These are phyloP conservation scores for Xenops minutus DNA, from an alignment of 2,797 vertebrate species.

Conservation along the genomic window DNA sequence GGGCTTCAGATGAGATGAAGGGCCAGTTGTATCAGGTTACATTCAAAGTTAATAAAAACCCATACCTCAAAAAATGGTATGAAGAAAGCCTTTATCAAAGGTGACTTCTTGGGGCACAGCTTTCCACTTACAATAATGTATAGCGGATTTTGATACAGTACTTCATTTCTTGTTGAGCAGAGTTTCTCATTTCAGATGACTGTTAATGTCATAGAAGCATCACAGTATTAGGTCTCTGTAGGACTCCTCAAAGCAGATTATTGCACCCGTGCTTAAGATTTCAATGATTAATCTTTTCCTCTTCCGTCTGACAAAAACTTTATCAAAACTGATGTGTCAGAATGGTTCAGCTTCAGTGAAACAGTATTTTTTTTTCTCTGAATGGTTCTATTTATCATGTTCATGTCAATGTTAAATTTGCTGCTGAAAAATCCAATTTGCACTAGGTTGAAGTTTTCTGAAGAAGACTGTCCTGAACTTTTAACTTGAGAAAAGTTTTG, in stretches of 20 bases:
- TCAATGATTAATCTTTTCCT: background rate
- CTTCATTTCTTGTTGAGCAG: background rate
- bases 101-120: background rate
- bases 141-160: background rate
- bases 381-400: background rate
- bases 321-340: background rate
- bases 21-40: background rate
- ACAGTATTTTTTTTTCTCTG: background rate
- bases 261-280: background rate
- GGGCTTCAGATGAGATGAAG: background rate
- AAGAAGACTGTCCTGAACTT: background rate
- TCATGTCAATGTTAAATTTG: constrained; percentile 1
- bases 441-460: background rate
- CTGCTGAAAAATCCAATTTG: constrained; percentile 5
- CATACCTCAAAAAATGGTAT: background rate
- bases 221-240: background rate
- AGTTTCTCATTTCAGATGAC: background rate
- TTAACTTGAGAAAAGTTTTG: background rate
- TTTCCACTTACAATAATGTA: background rate
- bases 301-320: background rate
- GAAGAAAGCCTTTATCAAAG: background rate
- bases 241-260: background rate
- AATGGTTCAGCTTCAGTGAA: constrained; percentile 1
- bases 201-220: background rate
- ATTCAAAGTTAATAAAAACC: background rate